Evolutionary conservation across 2,888 invertebrate genomes (phyloP).

Genomic region (Brassicogethes aeneus): DNA sequence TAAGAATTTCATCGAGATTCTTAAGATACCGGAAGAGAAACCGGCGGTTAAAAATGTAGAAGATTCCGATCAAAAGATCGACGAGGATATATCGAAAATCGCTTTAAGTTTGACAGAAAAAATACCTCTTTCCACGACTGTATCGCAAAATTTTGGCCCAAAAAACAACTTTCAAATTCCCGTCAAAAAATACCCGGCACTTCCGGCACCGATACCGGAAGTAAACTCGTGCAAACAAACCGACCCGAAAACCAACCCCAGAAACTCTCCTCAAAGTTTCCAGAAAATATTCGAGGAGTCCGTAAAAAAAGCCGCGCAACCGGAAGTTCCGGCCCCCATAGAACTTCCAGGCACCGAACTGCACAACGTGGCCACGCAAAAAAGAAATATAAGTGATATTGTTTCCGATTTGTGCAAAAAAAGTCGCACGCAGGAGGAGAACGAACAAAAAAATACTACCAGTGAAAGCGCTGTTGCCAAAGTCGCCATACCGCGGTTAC

Average conservation of each 20-base stretch:
- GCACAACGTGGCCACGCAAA: slow-evolving; percentile 12
- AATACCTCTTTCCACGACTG: slow-evolving; percentile 25
- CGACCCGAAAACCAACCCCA: background rate
- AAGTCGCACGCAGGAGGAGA: slow-evolving; percentile 13
- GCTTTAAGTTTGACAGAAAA: slow-evolving; percentile 26
- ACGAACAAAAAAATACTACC: slow-evolving; percentile 3
- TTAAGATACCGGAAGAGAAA: slow-evolving; percentile 48
- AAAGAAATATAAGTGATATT: slow-evolving; percentile 33
- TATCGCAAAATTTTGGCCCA: slow-evolving; percentile 23
- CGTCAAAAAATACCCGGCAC: slow-evolving; percentile 20
- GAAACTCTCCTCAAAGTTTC: slow-evolving; percentile 27
- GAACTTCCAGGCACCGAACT: slow-evolving; percentile 10
- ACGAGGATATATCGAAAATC: slow-evolving; percentile 25
- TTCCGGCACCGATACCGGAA: slow-evolving; percentile 25
- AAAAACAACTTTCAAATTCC: slow-evolving; percentile 21
- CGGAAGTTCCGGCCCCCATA: slow-evolving; percentile 2
- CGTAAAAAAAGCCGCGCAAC: slow-evolving; percentile 20
- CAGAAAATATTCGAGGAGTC: slow-evolving; percentile 41
- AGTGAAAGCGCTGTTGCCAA: slow-evolving; percentile 17
- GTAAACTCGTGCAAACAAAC: slow-evolving; percentile 14
- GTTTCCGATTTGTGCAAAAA: slow-evolving; percentile 36
- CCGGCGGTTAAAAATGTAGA: slow-evolving; percentile 6
- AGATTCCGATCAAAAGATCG: slow-evolving; percentile 21
- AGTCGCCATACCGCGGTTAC: slow-evolving; percentile 30
- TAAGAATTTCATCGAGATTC: slow-evolving; percentile 55